These are phyloP conservation scores for Nibea coibor DNA, from an alignment of 2,113 vertebrate species.

Conservation along the genomic window DNA sequence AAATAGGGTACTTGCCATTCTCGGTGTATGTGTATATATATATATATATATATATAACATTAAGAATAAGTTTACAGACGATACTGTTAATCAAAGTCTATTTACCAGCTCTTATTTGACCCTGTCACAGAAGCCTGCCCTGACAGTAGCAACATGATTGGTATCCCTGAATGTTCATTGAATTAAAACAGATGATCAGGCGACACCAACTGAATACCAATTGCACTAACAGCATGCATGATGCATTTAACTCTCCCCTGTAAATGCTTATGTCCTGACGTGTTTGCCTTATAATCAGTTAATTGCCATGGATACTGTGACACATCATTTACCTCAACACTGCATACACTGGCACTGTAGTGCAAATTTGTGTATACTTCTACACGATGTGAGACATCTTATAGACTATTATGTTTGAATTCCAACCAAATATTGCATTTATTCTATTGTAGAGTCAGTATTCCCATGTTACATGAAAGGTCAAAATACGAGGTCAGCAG, in stretches of 20 bases:
- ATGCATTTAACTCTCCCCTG: slow-evolving; percentile 1
- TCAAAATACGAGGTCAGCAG: background rate
- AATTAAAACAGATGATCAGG: slow-evolving; percentile 12
- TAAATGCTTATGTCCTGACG: slow-evolving; percentile 3
- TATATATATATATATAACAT: background rate
- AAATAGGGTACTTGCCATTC: background rate
- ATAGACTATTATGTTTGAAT: background rate
- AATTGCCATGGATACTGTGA: slow-evolving; percentile 6
- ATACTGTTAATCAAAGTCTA: slow-evolving; percentile 27
- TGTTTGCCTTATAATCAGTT: background rate
- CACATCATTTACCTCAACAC: slow-evolving; percentile 5
- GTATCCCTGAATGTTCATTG: slow-evolving; percentile 5
- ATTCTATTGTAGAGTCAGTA: background rate
- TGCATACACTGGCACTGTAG: background rate
- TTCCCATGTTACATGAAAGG: background rate
- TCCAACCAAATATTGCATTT: background rate
- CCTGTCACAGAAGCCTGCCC: background rate
- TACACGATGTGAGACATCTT: background rate
- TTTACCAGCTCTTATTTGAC: slow-evolving; percentile 17
- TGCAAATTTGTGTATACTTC: background rate
- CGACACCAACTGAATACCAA: slow-evolving; percentile 29
- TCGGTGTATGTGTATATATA: background rate
- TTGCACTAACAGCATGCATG: background rate
- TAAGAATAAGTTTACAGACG: slow-evolving; percentile 11
- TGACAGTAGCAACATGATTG: slow-evolving; percentile 4